Base-by-base conservation (phyloP, 2,113 vertebrate genomes). In the Sigmodon hispidus region DNA sequence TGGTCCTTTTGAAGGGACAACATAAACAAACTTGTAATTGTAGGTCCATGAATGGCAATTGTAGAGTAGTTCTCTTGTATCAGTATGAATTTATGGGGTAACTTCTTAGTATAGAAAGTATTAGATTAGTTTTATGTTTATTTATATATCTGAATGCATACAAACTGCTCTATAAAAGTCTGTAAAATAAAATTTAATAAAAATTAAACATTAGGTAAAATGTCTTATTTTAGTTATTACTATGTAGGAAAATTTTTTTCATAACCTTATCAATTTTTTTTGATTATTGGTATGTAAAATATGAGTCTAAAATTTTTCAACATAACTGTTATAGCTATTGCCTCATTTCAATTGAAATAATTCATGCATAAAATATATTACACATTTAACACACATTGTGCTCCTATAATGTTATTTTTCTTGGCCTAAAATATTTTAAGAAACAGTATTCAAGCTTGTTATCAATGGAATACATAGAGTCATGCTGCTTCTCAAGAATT, bases 281-380 rank as follows among this genome's bases (percentile, higher is more conserved):
- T 80, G 52, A 52, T 81, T 70, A 90, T 17, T 84, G 85, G 83
- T 31, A 34, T 61, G 69, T 89, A 93, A 93, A 90, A 63, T 90
- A 72, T 50, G 55, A 80, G 31, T 65, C 93, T 96, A 13, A 80
- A 93, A 91, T 97, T 95, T 86, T 93, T 90, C 12, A 40, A 9
- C n/a, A 1, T 16, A 52, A 77, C 45, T 91, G 19, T 81, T 87
- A 7, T 57, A 95, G 61, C 6, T 65, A 67, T 57, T 5, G 15
- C 10, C 2, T 81, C 40, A 69, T 89, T 96, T 87, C 24, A 72
- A 95, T 76, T 75, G 11, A 80, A 97, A 89, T 7, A 76, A 40
- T 89, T 50, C 63, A 65, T 94, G n/a, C 70, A 50, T 73, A 87
- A 90, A 87, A 94, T 69, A 89, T 40, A 75, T 43, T 59, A 87